phyloP scores from a whole-genome alignment of 2,888 invertebrate genomes.

The Geophilus truncorum region DNA sequence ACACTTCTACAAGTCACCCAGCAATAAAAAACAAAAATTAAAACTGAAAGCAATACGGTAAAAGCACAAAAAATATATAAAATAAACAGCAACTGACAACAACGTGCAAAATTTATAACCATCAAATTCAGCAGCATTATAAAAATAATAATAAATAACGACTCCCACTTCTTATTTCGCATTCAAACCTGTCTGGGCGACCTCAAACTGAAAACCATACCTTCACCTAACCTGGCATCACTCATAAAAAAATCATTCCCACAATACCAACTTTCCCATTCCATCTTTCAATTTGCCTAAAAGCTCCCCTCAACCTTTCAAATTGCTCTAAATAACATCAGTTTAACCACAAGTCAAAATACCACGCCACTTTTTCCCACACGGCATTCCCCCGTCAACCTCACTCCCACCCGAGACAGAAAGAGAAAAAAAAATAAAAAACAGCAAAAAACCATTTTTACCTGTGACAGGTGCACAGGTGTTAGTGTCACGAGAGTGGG shows the following conservation, averaged over 20 bases:
- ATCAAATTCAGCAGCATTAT: too few species aligned
- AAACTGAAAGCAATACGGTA: too few species aligned
- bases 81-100: too few species aligned
- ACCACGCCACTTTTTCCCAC: background rate
- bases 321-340: background rate
- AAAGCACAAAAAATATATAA: too few species aligned
- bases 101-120: too few species aligned
- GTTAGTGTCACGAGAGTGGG: background rate
- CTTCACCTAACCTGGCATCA: background rate
- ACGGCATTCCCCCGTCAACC: background rate
- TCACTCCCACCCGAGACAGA: background rate
- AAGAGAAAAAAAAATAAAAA: background rate
- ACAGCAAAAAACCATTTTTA: conserved; percentile 3
- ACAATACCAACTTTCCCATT: background rate
- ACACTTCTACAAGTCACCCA: too few species aligned
- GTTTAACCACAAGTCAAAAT: background rate
- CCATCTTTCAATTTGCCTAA: conserved; percentile 17
- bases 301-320: background rate
- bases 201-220: background rate
- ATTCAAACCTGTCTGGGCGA: too few species aligned
- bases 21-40: too few species aligned
- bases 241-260: background rate
- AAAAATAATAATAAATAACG: too few species aligned
- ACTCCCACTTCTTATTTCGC: too few species aligned
- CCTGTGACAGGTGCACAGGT: conserved; percentile 24